Conservation (phyloP, 2,797 vertebrate genomes). For the Linurgus olivaceus region DNA sequence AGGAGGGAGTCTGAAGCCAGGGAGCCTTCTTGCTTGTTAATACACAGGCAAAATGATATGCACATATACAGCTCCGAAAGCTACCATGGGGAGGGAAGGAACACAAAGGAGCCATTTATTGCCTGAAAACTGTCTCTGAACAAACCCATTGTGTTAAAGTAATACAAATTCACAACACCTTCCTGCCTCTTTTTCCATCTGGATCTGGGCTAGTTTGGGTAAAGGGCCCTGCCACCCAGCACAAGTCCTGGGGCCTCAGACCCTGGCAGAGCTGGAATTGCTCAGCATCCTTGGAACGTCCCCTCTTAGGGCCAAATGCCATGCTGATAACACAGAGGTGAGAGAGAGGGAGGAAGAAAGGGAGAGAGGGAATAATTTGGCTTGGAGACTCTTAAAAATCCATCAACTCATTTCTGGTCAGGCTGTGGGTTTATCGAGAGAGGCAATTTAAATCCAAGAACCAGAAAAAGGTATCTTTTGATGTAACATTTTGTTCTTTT, state of each 20-base stretch:
- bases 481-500: conserved; percentile 64
- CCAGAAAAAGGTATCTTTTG: conserved; percentile 52
- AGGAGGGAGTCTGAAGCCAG: background rate
- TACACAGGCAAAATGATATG: conserved; percentile 59
- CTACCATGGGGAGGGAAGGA: conserved; percentile 31
- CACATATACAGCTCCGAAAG: conserved; percentile 40
- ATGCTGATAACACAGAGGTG: background rate
- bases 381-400: conserved; percentile 6
- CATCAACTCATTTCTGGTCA: conserved; percentile 6
- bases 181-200: conserved; percentile 50
- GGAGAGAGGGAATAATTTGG: background rate
- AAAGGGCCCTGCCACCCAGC: rapidly evolving
- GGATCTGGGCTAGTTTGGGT: background rate
- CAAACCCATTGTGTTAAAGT: conserved; percentile 68
- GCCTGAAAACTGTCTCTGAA: conserved; percentile 67
- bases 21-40: conserved; percentile 13
- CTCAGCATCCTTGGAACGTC: background rate
- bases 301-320: background rate
- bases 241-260: background rate
- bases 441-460: conserved; percentile 39
- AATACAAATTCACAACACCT: conserved; percentile 69
- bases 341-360: background rate
- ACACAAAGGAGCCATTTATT: conserved; percentile 70
- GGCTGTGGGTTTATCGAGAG: conserved; percentile 7
- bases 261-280: background rate